Conservation (phyloP, 53 echinoderm and acorn worm genomes). For the Holothuria scabra region DNA sequence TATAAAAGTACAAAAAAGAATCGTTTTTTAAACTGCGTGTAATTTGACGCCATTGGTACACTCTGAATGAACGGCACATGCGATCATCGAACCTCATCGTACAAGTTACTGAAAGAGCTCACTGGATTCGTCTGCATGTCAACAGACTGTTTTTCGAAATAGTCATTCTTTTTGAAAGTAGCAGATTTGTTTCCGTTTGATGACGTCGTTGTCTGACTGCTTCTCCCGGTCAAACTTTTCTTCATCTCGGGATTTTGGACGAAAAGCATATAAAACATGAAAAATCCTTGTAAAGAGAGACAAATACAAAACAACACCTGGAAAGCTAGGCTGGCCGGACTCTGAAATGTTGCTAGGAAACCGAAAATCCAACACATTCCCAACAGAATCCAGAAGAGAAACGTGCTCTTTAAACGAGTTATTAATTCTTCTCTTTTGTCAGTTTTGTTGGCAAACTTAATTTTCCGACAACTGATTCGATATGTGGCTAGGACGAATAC, state of each 20-base stretch:
- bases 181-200: no score
- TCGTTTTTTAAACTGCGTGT: no score
- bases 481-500: conserved; percentile 53
- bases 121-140: no score
- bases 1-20: no score
- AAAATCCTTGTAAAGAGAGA: conserved; percentile 83
- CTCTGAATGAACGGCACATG: no score
- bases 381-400: conserved; percentile 68
- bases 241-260: conserved; percentile 63
- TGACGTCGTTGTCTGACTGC: no score
- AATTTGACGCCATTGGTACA: no score
- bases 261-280: conserved; percentile 77
- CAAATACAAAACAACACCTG: conserved; percentile 78
- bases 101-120: no score
- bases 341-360: conserved; percentile 63
- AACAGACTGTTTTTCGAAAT: no score
- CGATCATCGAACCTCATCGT: no score
- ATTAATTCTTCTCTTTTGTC: conserved; percentile 32
- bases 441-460: neutral
- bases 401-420: conserved; percentile 67
- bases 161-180: no score
- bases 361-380: conserved; percentile 86
- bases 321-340: conserved; percentile 58
- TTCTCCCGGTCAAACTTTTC: neutral
- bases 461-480: conserved; percentile 51